Conservation (phyloP, 1,140 invertebrate genomes). For the Metaphire vulgaris region DNA sequence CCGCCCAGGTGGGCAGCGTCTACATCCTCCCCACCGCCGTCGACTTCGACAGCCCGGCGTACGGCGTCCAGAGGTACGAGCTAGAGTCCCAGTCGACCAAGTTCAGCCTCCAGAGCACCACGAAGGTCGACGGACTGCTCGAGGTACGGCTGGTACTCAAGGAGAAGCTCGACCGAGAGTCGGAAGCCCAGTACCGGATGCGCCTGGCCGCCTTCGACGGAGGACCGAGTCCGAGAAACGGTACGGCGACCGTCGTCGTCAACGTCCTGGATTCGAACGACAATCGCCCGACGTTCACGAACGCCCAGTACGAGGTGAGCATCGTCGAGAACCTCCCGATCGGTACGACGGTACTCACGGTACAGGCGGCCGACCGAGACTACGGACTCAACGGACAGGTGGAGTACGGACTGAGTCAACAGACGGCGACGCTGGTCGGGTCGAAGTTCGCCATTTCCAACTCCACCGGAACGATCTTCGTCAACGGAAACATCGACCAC, state of each 20-base stretch:
- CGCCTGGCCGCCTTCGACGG: conserved; percentile 10
- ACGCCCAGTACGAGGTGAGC: conserved; percentile 60
- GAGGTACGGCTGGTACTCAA: conserved; percentile 12
- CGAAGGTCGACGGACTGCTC: neutral
- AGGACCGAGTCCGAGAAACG: neutral
- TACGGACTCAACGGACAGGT: conserved; percentile 67
- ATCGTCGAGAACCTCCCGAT: conserved; percentile 68
- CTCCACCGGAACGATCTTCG: conserved; percentile 33
- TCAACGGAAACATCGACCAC: conserved; percentile 34
- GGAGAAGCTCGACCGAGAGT: conserved; percentile 7
- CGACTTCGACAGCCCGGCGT: conserved; percentile 6
- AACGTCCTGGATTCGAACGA: conserved; percentile 68
- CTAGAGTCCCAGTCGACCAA: neutral
- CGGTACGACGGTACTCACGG: conserved; percentile 66
- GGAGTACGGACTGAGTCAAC: conserved; percentile 47
- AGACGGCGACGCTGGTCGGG: neutral
- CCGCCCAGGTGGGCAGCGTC: neutral
- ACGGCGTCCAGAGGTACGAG: conserved; percentile 15
- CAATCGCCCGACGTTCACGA: conserved; percentile 69
- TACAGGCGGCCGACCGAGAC: conserved; percentile 72
- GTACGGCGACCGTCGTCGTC: conserved; percentile 15
- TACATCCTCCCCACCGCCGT: conserved; percentile 8
- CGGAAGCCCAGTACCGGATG: conserved; percentile 2
- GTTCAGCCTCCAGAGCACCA: neutral
- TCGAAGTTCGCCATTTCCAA: conserved; percentile 34